Evolutionary conservation across 2,888 invertebrate genomes (phyloP), one percentile per base, ranked within the genome.

Genomic region (Acutogordius australiensis): DNA sequence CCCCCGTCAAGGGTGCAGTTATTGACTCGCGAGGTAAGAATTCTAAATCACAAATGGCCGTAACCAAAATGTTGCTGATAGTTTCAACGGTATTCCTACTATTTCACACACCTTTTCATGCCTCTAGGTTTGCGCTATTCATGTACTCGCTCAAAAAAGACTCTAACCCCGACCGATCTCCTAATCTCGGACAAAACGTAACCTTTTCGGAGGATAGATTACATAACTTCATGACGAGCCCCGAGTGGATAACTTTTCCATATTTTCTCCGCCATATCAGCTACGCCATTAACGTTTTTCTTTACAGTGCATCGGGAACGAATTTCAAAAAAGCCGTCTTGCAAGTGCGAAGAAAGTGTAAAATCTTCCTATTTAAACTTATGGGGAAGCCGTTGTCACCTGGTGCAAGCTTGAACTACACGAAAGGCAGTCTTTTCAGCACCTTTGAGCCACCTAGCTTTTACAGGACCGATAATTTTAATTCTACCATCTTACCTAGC

Each of bases 1-100:
- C n/a, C n/a, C n/a, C n/a, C n/a, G n/a, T n/a, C n/a, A n/a, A n/a
- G n/a, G n/a, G 44, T 37, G 44, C 44, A 37, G 23, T 51, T n/a
- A 8, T 23, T n/a, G 51, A 51, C 23, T 8, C 51, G 4, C 8
- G 51, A 23, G 51, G 51, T 8, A 51, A 51, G 23, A 51, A 51
- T 23, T 51, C 51, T 4, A 51, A 51, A 51, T 51, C 51, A 23
- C 51, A 51, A 51, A 21, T 51, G 51, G 51, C 51, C 23, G 51
- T 51, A 8, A 51, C 51, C 8, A 51, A 51, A 26, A 51, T 51
- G 51, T 51, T 51, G 51, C 51, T 51, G 18, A 51, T 51, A 13
- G 51, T 51, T 51, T 51, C 51, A 23, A 51, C 51, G n/a, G 26
- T 51, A 21, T 51, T 51, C 23, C 23, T 51, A 4, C 51, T 51